Conservation (phyloP, 2,113 vertebrate species). For the Chaenocephalus aceratus region DNA sequence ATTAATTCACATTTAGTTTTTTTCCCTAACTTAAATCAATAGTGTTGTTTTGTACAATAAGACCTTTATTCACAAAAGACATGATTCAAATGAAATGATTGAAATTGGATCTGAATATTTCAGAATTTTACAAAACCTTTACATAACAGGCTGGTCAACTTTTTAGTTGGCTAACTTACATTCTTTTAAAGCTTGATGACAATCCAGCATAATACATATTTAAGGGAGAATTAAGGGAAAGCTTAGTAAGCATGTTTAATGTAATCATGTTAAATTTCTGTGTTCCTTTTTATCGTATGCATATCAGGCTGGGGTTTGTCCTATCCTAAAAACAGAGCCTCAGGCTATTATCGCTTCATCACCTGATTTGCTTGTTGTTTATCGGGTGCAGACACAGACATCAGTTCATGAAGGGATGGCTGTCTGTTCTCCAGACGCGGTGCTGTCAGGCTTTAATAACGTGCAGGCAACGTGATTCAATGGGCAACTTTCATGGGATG, state of each 20-base stretch:
- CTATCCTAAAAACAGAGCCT: background rate
- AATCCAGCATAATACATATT: background rate
- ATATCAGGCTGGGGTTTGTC: background rate
- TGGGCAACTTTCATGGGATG: background rate
- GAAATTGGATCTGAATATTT: background rate
- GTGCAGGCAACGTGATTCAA: conserved; percentile 19
- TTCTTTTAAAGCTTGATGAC: background rate
- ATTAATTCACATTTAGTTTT: background rate
- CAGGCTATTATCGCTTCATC: conserved; percentile 12
- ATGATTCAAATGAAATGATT: background rate
- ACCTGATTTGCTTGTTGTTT: conserved; percentile 29
- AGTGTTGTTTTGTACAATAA: background rate
- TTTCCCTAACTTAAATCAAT: background rate
- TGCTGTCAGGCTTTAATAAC: conserved; percentile 12
- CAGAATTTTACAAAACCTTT: background rate
- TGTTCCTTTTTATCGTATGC: too few relatives aligned
- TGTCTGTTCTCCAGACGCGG: conserved; percentile 28
- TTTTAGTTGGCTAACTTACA: background rate
- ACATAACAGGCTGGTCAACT: background rate
- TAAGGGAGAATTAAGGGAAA: background rate
- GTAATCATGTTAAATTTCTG: too few relatives aligned
- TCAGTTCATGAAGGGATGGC: conserved; percentile 29
- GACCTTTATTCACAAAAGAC: background rate
- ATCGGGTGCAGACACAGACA: conserved; percentile 31
- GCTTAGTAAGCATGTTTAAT: background rate